Conservation (phyloP, 2,888 invertebrate genomes). For the Agrochola lychnidis region DNA sequence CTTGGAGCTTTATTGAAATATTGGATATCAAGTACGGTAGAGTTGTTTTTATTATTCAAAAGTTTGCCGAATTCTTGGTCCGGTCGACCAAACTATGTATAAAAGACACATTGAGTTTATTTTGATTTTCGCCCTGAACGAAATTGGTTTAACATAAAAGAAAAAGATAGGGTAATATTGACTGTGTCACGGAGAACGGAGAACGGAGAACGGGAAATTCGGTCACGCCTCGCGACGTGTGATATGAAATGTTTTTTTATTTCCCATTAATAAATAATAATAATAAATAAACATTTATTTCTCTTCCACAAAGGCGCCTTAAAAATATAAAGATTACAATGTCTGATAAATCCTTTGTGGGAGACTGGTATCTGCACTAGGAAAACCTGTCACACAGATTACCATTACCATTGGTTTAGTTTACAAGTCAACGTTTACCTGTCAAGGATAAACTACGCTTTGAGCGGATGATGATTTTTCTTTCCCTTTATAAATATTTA, state of each 20-base stretch:
- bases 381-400: too few species aligned
- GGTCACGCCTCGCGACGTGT: conserved; percentile 66
- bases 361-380: too few species aligned
- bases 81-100: conserved; percentile 71
- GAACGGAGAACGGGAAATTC: conserved; percentile 52
- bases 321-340: too few species aligned
- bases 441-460: not conserved
- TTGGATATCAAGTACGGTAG: conserved; percentile 88
- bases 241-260: conserved; percentile 66
- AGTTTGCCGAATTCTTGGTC: conserved; percentile 77
- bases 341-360: too few species aligned
- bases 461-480: not conserved
- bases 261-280: too few species aligned
- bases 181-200: conserved; percentile 67
- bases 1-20: conserved; percentile 88
- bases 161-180: conserved; percentile 75
- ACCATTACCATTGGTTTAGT: conserved; percentile 50
- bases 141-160: conserved; percentile 78
- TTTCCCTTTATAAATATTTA: conserved; percentile 5
- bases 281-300: too few species aligned
- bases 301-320: too few species aligned
- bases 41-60: conserved; percentile 87
- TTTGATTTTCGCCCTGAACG: conserved; percentile 77
- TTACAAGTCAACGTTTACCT: conserved; percentile 42
- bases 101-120: conserved; percentile 80